Conservation (phyloP, 2,888 invertebrate genomes). For the Lottia scabra region DNA sequence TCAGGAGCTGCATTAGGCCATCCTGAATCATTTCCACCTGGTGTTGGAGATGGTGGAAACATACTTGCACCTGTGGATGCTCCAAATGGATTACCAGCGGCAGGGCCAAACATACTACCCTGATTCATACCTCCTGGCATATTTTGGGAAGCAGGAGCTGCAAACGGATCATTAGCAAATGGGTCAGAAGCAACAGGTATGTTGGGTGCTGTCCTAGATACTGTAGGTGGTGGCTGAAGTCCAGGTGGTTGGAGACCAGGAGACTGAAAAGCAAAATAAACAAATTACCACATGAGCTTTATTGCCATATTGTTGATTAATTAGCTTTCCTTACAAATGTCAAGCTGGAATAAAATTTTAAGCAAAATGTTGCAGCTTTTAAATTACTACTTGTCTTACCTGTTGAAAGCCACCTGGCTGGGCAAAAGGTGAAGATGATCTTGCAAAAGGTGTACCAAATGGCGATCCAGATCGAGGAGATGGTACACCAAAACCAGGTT, state of each 20-base stretch:
- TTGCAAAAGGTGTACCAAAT: neutral
- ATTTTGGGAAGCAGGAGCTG: neutral
- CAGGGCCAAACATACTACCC: neutral
- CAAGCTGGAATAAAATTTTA: neutral
- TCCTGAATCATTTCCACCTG: neutral
- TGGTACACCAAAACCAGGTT: slow-evolving; percentile 18
- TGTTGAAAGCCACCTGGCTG: slow-evolving; percentile 17
- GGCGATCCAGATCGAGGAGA: slow-evolving; percentile 5
- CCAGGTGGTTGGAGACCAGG: neutral
- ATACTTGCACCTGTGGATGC: neutral
- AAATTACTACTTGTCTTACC: neutral
- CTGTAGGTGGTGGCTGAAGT: slow-evolving; percentile 2
- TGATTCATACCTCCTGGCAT: neutral
- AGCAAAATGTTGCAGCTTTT: neutral
- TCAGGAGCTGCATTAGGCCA: slow-evolving; percentile 10
- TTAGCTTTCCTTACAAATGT: too few species aligned
- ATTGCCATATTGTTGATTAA: too few species aligned
- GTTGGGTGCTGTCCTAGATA: slow-evolving; percentile 2
- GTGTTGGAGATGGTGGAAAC: neutral
- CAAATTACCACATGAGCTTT: too few species aligned
- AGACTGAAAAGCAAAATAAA: neutral
- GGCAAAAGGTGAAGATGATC: slow-evolving; percentile 10
- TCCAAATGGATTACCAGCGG: slow-evolving; percentile 29
- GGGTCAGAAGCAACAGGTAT: slow-evolving; percentile 41
- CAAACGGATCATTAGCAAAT: slow-evolving; percentile 42